phyloP scores from a whole-genome alignment of 2,113 vertebrate genomes.

The Trematocara nigrifrons region DNA sequence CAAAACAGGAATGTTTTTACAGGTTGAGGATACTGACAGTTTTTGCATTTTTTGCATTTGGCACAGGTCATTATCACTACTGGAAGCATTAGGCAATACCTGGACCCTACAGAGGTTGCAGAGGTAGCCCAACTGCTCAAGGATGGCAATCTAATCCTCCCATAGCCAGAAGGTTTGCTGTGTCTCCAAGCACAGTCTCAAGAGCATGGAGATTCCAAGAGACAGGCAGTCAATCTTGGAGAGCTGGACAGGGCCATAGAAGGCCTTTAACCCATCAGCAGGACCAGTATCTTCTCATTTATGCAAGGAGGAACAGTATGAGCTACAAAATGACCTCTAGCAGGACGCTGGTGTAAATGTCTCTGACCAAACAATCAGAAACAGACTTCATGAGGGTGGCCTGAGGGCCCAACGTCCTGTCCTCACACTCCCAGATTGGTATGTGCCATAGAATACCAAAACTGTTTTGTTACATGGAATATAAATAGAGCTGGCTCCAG shows the following conservation, averaged over 20 bases:
- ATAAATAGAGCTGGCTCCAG: no score
- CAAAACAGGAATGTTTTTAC: background rate
- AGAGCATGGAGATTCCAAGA: background rate
- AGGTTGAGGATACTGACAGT: background rate
- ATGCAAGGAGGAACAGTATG: background rate
- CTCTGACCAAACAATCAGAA: background rate
- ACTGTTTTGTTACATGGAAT: background rate
- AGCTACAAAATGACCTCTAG: background rate
- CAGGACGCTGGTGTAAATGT: background rate
- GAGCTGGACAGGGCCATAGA: background rate
- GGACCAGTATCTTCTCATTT: background rate
- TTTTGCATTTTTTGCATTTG: background rate
- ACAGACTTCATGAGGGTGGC: background rate
- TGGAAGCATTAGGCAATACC: background rate
- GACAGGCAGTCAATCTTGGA: rapidly evolving
- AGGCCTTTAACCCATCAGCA: background rate
- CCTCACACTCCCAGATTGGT: background rate
- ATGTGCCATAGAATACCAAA: background rate
- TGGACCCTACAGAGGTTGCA: background rate
- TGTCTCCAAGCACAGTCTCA: background rate
- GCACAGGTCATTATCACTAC: background rate
- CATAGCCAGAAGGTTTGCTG: background rate
- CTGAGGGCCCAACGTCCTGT: rapidly evolving
- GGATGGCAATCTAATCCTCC: background rate
- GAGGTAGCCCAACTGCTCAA: background rate